Percentiles rank a stretch among this genome's conserved stretches.
Evolutionary conservation across 1,140 invertebrate species (phyloP).

Genomic region (Brevipalpus yothersi): DNA sequence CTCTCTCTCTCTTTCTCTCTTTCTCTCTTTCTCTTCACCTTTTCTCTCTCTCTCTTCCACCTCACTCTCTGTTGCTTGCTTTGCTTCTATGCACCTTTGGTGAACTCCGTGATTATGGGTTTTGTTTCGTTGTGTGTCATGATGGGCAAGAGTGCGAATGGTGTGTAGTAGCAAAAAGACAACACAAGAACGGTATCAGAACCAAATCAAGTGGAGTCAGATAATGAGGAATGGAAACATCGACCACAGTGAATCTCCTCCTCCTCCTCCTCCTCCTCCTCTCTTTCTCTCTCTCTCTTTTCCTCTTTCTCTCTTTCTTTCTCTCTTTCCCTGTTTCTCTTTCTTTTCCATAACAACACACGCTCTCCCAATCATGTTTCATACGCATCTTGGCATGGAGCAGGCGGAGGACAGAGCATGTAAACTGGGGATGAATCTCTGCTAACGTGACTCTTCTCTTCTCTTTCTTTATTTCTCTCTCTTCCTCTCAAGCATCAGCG

Average conservation of each 20-base stretch:
- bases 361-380: too few relatives aligned
- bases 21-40: not conserved
- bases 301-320: not conserved
- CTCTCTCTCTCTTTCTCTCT: slow-evolving; percentile 5
- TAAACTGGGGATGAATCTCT: too few relatives aligned
- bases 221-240: not conserved
- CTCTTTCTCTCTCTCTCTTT: not conserved
- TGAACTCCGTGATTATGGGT: not conserved
- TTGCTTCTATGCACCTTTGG: not conserved
- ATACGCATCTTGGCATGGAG: too few relatives aligned
- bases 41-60: not conserved
- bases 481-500: too few relatives aligned
- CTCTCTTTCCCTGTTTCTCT: not conserved
- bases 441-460: too few relatives aligned
- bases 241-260: not conserved
- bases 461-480: too few relatives aligned
- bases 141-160: not conserved
- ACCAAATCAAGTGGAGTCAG: not conserved
- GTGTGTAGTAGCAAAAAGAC: not conserved
- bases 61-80: not conserved
- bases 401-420: too few relatives aligned
- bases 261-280: not conserved
- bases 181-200: not conserved
- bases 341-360: not conserved
- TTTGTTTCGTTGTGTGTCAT: not conserved